These are phyloP conservation scores for Pachyseris speciosa DNA, from an alignment of 64 coral and sea anemone genomes.

Conservation along the genomic window DNA sequence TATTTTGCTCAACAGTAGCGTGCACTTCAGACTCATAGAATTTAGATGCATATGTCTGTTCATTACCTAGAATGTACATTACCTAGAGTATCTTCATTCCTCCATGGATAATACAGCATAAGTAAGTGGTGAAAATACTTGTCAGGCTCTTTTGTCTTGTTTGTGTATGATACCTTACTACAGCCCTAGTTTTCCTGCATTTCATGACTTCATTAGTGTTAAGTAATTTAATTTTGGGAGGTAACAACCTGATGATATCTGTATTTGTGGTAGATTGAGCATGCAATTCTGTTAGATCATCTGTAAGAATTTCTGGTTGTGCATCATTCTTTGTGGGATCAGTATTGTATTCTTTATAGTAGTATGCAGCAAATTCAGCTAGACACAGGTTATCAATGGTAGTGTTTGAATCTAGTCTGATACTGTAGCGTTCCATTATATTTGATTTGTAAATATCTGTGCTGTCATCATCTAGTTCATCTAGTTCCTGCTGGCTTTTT, in stretches of 20 bases:
- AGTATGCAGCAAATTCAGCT: no score
- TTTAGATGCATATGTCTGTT: slow-evolving; percentile 34
- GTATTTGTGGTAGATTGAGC: not conserved
- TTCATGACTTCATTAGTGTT: no score
- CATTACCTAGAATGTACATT: slow-evolving; percentile 19
- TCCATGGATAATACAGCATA: no score
- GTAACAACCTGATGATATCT: not conserved
- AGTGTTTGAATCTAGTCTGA: not conserved
- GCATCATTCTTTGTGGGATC: no score
- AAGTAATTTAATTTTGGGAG: no score
- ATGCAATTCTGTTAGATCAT: slow-evolving; percentile 10
- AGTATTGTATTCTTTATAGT: no score
- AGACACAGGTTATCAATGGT: not conserved
- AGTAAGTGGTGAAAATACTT: not conserved
- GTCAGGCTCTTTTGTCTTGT: slow-evolving; percentile 29
- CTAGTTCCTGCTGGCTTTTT: no score
- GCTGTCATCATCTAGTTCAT: no score
- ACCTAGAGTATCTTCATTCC: slow-evolving; percentile 34
- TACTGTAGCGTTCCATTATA: no score
- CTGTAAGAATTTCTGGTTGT: no score
- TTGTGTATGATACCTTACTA: not conserved
- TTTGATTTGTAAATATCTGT: no score
- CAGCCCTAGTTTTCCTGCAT: no score
- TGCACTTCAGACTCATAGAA: slow-evolving; percentile 34
- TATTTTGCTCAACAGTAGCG: slow-evolving; percentile 22